Evolutionary conservation across 2,113 vertebrate genomes (phyloP), one percentile per base, ranked within the genome.

Genomic region (Microtus richardsoni): DNA sequence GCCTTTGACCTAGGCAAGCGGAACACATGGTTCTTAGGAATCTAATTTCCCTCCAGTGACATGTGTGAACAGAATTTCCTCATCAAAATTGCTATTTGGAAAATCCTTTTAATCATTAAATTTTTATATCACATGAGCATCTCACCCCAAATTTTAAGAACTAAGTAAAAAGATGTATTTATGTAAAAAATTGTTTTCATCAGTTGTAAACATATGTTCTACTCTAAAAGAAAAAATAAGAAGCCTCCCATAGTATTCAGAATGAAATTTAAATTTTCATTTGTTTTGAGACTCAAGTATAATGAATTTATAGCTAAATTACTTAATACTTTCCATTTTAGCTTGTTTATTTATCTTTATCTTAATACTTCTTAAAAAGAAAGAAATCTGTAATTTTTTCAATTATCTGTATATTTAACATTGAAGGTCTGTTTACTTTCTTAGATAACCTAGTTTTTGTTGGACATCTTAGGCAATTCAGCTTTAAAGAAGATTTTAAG

Each of bases 261-360:
- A 86, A 86, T 85, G 14, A 75, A 89, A 79, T 91, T 84, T 92
- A 93, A 86, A 36, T 33, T 86, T 95, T 49, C 0, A 54, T 73
- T 89, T 88, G 85, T 58, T 96, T 89, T 91, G 68, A 91, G 41
- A 75, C 52, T 89, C 33, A 91, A 54, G 17, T 80, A 89, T 58
- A 14, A 3, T 8, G 68, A 54, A 95, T 9, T 80, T 94, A 92
- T 21, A 74, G 24, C 47, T 21, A 66, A 74, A 85, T 36, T 88
- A 28, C 8, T 77, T 91, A 93, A 28, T 91, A 5, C 4, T 86
- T 2, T 78, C 6, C 44, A 49, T 73, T 70, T 22, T 22, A 84
- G 39, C 64, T 5, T 44, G 24, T 84, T 80, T 64, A 68, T 28
- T 88, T 47, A 21, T 41, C 64, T 83, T 88, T 16, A 88, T 66